Conservation (phyloP, 1,140 invertebrate species). For the Apis cerana region DNA sequence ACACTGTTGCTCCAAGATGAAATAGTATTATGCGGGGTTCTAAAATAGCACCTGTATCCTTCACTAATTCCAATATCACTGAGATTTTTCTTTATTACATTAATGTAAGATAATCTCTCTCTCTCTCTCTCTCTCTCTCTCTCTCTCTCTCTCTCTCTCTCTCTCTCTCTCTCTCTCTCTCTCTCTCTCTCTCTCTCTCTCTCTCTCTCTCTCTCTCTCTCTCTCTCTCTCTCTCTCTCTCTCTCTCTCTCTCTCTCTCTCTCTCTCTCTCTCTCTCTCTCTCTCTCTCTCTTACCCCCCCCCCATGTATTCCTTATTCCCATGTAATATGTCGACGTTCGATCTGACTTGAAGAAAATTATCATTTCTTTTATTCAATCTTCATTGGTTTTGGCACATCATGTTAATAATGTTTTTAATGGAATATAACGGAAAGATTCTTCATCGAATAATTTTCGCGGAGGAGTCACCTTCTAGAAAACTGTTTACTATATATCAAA, state of each 20-base stretch:
- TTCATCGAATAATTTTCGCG: background rate
- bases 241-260: background rate
- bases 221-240: too few species aligned
- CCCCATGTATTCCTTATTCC: background rate
- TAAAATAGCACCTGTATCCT: conserved; percentile 2
- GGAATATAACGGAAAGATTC: background rate
- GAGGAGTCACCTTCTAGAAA: background rate
- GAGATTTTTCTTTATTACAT: background rate
- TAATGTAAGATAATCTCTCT: background rate
- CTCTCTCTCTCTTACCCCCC: background rate
- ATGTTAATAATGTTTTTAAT: background rate
- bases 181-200: background rate
- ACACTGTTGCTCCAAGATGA: conserved; percentile 64
- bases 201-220: too few species aligned
- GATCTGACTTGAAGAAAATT: background rate
- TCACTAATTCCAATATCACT: background rate
- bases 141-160: background rate
- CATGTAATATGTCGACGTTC: background rate
- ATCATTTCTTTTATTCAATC: background rate
- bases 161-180: background rate
- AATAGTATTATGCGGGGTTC: conserved; percentile 53
- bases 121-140: background rate
- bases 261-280: background rate
- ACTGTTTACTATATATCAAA: conserved; percentile 9
- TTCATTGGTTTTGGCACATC: background rate